Evolutionary conservation across 2,113 vertebrate genomes (phyloP), one percentile per base, ranked within the genome.

Genomic region (Nyctereutes procyonoides): DNA sequence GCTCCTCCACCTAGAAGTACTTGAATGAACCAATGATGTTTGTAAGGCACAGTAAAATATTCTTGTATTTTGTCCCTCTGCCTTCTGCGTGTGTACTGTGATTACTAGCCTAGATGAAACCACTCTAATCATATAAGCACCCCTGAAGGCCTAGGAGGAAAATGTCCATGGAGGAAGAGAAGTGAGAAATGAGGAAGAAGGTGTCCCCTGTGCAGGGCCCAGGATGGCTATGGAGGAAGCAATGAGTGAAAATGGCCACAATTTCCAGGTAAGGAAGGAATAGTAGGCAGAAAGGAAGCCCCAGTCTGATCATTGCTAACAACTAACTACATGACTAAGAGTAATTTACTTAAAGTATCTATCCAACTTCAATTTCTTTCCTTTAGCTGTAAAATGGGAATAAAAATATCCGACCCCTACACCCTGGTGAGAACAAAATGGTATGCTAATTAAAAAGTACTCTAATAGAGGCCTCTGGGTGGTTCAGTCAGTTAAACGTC

Each of bases 401-500:
- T 95, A 77, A 93, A 97, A 89, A 35, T 69, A 53, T 38, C 71
- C 79, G 51, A 94, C 30, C 65, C 20, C 8, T 5, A 17, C 10
- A 62, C 71, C n/a, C 74, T 32, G 69, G 20, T 0, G 32, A 96
- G 71, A 95, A 89, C 26, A 86, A 90, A 93, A 94, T 48, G 28
- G 60, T 58, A 82, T 69, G 95, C n/a, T 80, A 93, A 93, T 86
- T 91, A 83, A 87, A 92, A 96, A 83, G 43, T 20, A 67, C 28
- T 51, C 43, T 2, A 43, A 43, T 43, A 43, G 43, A 43, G 43
- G 43, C 43, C 43, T 43, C 43, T 43, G 43, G 7, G 43, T 43
- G 43, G 43, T 43, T 43, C 43, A 43, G 43, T 43, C 43, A 43
- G 43, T 43, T 43, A 43, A 43, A 43, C 43, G 43, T 43, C 43